Evolutionary conservation across 2,113 vertebrate species (phyloP), one percentile per base, ranked within the genome.

Genomic region (Oxygymnocypris stewartii): DNA sequence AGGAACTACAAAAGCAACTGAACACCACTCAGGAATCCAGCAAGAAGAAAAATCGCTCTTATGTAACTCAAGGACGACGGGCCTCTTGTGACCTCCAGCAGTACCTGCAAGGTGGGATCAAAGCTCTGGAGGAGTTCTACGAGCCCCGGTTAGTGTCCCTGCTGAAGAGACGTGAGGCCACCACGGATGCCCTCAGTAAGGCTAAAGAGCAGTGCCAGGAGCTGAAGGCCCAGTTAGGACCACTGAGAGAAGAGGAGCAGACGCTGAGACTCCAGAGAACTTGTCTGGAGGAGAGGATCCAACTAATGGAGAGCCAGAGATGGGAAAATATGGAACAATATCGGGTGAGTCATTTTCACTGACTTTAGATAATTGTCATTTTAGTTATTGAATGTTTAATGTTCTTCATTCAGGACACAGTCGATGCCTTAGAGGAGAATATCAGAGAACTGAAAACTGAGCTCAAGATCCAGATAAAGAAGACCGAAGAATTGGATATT

Each of bases 81-180:
- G 92, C 96, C 8, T 97, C 97, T 3, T 63, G 91, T 76, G 95
- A 97, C 89, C 94, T 99, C 9, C 96, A 98, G 93, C 96, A 94
- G 85, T 96, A 97, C 37, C 91, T 98, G 91, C 94, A 96, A 0
- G 91, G 94, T 47, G 96, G 94, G 57, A 95, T 96, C n/a, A 94
- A 92, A 79, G 93, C 94, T 2, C 92, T 99, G 85, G 96, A 99
- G 88, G 94, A 97, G 42, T 96, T 96, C 89, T 99, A 97, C 0
- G 96, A 97, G 82, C 97, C 98, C 0, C 94, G 96, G 23, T 91
- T 99, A 83, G 90, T 96, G 89, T 93, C 95, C n/a, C 93, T 98
- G 88, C 89, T 96, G 63, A 97, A 97, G 89, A 93, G 95, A 79
- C 93, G 94, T 0, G 96, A 97, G 83, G 92, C 91, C 0, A 94